phyloP scores from a whole-genome alignment of 2,113 vertebrate genomes.

The Hypanus sabinus region DNA sequence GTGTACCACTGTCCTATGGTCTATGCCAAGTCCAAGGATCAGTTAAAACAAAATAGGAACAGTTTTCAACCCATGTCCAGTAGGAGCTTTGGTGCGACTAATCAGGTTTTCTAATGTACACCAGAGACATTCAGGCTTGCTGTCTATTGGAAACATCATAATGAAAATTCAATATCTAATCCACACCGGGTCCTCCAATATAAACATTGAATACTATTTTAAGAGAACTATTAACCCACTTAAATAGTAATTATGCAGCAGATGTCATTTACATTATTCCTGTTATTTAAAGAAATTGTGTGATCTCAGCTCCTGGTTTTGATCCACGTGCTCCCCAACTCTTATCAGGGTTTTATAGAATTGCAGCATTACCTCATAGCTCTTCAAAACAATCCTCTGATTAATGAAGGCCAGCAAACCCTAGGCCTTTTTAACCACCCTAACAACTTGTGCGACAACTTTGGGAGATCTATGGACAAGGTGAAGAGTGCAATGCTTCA shows the following conservation, averaged over 20 bases:
- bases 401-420: too few relatives aligned
- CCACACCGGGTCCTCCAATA: neutral
- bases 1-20: neutral
- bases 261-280: neutral
- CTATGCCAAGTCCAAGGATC: neutral
- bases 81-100: neutral
- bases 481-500: too few relatives aligned
- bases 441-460: too few relatives aligned
- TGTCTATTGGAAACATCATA: neutral
- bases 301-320: neutral
- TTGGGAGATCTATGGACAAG: too few relatives aligned
- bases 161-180: neutral
- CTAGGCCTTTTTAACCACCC: too few relatives aligned
- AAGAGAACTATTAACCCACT: neutral
- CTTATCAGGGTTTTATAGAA: neutral
- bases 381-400: too few relatives aligned
- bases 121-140: neutral
- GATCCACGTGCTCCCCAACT: neutral
- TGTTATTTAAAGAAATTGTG: neutral
- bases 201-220: neutral
- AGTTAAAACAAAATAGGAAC: neutral
- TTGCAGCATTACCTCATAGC: too few relatives aligned
- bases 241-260: neutral
- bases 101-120: too few relatives aligned
- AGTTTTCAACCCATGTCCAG: neutral